Evolutionary conservation across 2,797 vertebrate genomes (phyloP), one percentile per base, ranked within the genome.

Genomic region (Scleropages formosus): DNA sequence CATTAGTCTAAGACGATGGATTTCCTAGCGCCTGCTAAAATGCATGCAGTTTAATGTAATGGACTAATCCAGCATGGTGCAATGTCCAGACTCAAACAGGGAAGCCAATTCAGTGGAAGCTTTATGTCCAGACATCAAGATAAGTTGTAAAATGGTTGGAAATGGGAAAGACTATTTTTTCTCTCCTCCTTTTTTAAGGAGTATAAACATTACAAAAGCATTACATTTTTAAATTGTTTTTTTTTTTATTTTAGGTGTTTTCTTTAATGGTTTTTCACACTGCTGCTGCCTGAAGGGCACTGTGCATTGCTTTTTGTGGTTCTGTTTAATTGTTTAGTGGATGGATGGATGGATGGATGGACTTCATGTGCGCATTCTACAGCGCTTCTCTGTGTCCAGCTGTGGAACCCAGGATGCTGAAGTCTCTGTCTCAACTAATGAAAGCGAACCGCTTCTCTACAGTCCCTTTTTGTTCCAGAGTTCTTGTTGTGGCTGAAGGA

Each of bases 21-120:
- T 79, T 84, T 80, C 47, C 72, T 58, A 46, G 77, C 61, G 74
- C 61, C 82, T 73, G 75, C 74, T 72, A 60, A 78, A 77, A 77
- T 22, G 63, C 62, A 63, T 15, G 53, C 20, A 47, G 46, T 80
- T 80, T 83, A 83, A 80, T 81, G 74, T 80, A 79, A 72, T 74
- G 69, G 76, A 76, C 69, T 84, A 77, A 84, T 84, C 84, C 81
- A 77, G 69, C 75, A 58, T 61, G 69, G 66, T 72, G 69, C 69
- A 74, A 69, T 72, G 80, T 64, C 20, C 75, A 60, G 71, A 72
- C 58, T 79, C 66, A 31, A 31, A 72, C 62, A 68, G 70, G 81
- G 72, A 63, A 46, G 79, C 78, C 78, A 83, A 78, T 85, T 78
- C 74, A 44, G 59, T 20, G 75, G 47, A 22, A 26, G 75, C 46